Conservation (phyloP, 2,797 vertebrate genomes). For the Chelmon rostratus region DNA sequence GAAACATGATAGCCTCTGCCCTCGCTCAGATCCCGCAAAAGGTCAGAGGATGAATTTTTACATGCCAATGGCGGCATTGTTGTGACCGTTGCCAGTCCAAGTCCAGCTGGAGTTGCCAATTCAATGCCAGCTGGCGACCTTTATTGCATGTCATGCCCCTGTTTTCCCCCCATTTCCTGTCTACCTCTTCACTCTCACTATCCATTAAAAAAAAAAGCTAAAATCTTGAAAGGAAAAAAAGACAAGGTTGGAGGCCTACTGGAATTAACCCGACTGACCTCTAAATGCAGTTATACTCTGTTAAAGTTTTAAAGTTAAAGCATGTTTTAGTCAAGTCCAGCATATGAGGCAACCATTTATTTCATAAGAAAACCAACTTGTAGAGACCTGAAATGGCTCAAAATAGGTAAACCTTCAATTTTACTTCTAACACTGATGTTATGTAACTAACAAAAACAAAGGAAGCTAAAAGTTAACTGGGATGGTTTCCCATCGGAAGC, state of each 20-base stretch:
- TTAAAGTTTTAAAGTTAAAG: too few species aligned
- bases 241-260: too few species aligned
- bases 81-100: too few species aligned
- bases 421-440: background rate
- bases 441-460: background rate
- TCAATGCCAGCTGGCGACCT: background rate
- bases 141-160: background rate
- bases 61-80: too few species aligned
- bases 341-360: background rate
- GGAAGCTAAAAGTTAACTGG: background rate
- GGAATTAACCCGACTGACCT: too few species aligned
- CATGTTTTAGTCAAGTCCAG: background rate
- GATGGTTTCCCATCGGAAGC: background rate
- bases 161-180: too few species aligned
- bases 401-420: background rate
- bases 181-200: too few species aligned
- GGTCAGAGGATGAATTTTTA: constrained; percentile 75
- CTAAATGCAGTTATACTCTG: too few species aligned
- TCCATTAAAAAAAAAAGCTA: too few species aligned
- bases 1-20: constrained; percentile 87
- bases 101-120: too few species aligned
- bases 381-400: background rate
- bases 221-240: too few species aligned
- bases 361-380: background rate
- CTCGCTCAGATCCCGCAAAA: constrained; percentile 94